Evolutionary conservation across 2,888 invertebrate genomes (phyloP), one percentile per base, ranked within the genome.

Genomic region (Drosophila picticornis): DNA sequence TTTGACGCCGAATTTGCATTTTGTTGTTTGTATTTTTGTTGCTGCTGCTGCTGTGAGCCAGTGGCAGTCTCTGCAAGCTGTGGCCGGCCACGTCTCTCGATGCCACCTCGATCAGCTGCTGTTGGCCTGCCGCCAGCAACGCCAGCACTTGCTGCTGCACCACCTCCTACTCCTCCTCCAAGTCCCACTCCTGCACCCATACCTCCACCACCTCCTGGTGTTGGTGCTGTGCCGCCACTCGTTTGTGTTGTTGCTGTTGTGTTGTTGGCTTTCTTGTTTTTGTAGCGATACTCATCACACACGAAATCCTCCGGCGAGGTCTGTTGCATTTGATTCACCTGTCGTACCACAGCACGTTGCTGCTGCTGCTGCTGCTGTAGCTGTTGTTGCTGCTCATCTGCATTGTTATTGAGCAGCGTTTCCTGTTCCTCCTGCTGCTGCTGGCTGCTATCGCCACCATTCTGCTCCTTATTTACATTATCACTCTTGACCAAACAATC

Each of bases 231-330:
- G 52, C 72, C 89, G 63, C 80, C 89, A 66, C 82, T 83, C 71
- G 81, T 81, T 84, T 81, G 90, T 88, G 91, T 88, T 85, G 82
- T 80, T 84, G 80, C 87, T 87, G 91, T 77, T 90, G 82, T 66
- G 67, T 83, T 88, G 81, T 84, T 91, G 83, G 80, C 91, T 83
- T 83, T 85, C 77, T 85, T 85, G 66, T 80, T 85, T 81, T 85
- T 85, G 72, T 88, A 88, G 66, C 90, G 84, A 80, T 91, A 93
- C 80, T 93, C 93, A 63, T 93, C 93, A 71, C 91, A 91, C 64
- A 93, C 92, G 48, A 87, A 90, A 72, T 93, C 93, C 80, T 93
- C 93, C n/a, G 93, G 93, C 63, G 93, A 92, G 80, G 93, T 93
- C 83, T 93, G 93, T 79, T 93, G 93, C 82, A 93, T 93, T 83